phyloP scores from a whole-genome alignment of 2,888 invertebrate genomes.

The Hemistola chrysoprasaria region DNA sequence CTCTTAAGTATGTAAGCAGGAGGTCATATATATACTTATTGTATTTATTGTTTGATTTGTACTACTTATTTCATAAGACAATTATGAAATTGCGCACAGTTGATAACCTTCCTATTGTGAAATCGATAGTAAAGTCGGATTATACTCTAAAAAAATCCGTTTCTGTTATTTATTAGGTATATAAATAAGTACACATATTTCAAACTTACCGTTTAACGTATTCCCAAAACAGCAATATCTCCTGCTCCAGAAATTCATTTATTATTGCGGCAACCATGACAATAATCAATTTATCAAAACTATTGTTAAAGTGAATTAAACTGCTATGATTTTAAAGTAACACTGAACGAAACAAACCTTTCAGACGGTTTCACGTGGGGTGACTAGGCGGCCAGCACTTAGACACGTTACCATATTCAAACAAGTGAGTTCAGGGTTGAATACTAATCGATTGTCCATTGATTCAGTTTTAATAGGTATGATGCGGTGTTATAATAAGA shows the following conservation, averaged over 20 bases:
- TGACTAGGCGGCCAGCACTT: slow-evolving; percentile 46
- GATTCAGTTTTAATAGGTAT: slow-evolving; percentile 34
- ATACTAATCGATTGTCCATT: slow-evolving; percentile 66
- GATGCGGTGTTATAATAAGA: neutral
- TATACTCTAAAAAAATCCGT: too few relatives aligned
- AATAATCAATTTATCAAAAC: slow-evolving; percentile 26
- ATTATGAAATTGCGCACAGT: too few relatives aligned
- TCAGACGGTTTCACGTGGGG: slow-evolving; percentile 29
- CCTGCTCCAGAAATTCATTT: slow-evolving; percentile 60
- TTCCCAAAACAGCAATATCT: slow-evolving; percentile 73
- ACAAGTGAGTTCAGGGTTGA: slow-evolving; percentile 65
- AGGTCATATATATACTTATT: too few relatives aligned
- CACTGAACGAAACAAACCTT: slow-evolving; percentile 1
- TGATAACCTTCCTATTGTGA: too few relatives aligned
- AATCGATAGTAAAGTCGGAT: too few relatives aligned
- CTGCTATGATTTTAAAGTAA: neutral
- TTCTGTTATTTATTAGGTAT: too few relatives aligned
- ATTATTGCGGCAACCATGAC: slow-evolving; percentile 37
- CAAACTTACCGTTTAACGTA: slow-evolving; percentile 70
- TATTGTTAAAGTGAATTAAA: neutral
- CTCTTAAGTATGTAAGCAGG: too few relatives aligned
- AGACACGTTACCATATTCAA: slow-evolving; percentile 41
- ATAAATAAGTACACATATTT: too few relatives aligned
- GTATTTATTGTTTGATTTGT: too few relatives aligned
- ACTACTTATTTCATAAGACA: too few relatives aligned